These are phyloP conservation scores for Lucinisca nassula DNA, from an alignment of 2,888 invertebrate genomes.

Conservation along the genomic window DNA sequence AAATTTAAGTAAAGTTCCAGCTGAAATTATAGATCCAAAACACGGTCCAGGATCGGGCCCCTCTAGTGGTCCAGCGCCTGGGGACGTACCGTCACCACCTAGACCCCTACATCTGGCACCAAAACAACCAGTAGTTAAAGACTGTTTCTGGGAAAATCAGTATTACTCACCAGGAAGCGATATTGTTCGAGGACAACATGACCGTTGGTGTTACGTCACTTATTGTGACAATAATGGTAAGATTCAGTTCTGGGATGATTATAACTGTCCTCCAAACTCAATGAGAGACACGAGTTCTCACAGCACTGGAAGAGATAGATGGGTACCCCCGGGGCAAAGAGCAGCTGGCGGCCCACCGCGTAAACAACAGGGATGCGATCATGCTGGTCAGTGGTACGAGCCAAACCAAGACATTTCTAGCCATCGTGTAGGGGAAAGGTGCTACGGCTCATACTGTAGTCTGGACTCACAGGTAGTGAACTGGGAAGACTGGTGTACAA, in stretches of 20 bases:
- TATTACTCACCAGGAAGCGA: conserved; percentile 67
- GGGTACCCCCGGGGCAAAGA: neutral
- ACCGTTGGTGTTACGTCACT: conserved; percentile 68
- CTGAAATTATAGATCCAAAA: neutral
- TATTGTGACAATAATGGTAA: conserved; percentile 64
- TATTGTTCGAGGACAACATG: conserved; percentile 68
- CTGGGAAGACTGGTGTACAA: conserved; percentile 68
- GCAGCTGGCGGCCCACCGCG: neutral
- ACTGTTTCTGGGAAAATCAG: conserved; percentile 64
- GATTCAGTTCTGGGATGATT: conserved; percentile 70
- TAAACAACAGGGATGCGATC: conserved; percentile 39
- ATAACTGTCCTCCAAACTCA: conserved; percentile 66
- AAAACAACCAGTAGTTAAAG: conserved; percentile 32
- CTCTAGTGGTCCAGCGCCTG: neutral
- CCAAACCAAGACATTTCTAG: conserved; percentile 61
- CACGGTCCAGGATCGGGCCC: neutral
- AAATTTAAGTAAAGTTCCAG: neutral
- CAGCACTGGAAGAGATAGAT: conserved; percentile 30
- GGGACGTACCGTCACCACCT: neutral
- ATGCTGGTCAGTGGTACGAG: conserved; percentile 51
- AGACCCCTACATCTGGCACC: conserved; percentile 14
- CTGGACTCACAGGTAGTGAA: conserved; percentile 54
- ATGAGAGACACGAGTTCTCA: conserved; percentile 67
- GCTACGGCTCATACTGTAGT: conserved; percentile 67
- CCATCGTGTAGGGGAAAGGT: conserved; percentile 55